Evolutionary conservation across 1,140 invertebrate genomes (phyloP), one percentile per base, ranked within the genome.

Genomic region (Caenorhabditis brenneri): DNA sequence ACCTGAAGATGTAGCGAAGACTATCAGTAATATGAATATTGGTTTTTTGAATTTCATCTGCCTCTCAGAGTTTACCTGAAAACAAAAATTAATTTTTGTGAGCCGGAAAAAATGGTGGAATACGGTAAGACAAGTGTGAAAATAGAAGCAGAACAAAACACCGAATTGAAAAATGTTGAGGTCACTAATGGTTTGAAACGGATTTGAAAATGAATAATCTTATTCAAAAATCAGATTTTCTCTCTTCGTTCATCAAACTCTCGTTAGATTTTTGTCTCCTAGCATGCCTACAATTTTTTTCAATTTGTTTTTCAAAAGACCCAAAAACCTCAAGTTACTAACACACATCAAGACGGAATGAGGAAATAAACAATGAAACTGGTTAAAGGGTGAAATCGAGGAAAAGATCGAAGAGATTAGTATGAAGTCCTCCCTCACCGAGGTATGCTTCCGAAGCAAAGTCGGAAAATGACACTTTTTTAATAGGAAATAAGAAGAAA

Each of bases 401-500:
- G 46, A 42, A 27, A 39, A 74, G 65, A 74, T 74, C 65, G 65
- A 42, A 22, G 46, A 74, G 65, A 74, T 74, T 74, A 74, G 65
- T 74, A 74, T 74, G 42, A 42, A 74, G 65, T 74, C 42, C 65
- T n/a, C n/a, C n/a, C n/a, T n/a, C n/a, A n/a, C n/a, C n/a, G n/a
- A n/a, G 65, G 36, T 36, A 74, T 42, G 15, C 36, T 6, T 9
- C 65, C 24, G 53, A 55, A 24, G 53, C 58, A 36, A 33, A 33
- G 22, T 74, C 65, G 65, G 65, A 36, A 74, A 74, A 42, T 74
- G 65, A 74, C 65, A 74, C 65, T 22, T 74, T 74, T 39, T 3
- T 22, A 12, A 55, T 27, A 7, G 27, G 12, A n/a, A 39, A 65
- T 7, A 15, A 74, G 6, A 24, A 24, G 65, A 36, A n/a, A 46